phyloP scores from a whole-genome alignment of 2,797 vertebrate species.

The Odontamblyopus rebecca region DNA sequence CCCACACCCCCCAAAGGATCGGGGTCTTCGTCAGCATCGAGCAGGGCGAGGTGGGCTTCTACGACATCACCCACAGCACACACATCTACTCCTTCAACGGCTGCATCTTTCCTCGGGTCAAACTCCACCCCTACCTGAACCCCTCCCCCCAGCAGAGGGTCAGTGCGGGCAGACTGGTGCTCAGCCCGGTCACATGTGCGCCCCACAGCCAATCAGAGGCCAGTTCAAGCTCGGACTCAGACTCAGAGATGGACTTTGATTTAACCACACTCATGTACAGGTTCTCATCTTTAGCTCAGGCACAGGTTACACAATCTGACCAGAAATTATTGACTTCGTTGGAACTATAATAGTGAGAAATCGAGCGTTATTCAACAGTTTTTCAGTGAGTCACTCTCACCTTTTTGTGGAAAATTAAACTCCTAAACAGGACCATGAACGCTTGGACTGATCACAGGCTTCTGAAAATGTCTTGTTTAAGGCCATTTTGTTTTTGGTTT shows the following conservation, averaged over 20 bases:
- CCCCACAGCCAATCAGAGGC: not conserved
- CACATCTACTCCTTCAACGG: constrained; percentile 44
- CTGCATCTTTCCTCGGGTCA: constrained; percentile 34
- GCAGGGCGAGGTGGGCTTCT: constrained; percentile 42
- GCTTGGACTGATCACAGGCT: too few relatives aligned
- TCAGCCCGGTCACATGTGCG: constrained; percentile 8
- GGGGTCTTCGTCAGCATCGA: constrained; percentile 56
- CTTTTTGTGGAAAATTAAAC: too few relatives aligned
- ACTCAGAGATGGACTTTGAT: not conserved
- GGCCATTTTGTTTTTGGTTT: too few relatives aligned
- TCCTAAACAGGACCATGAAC: too few relatives aligned
- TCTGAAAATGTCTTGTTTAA: too few relatives aligned
- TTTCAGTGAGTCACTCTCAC: too few relatives aligned
- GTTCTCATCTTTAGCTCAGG: too few relatives aligned
- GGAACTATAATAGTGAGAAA: too few relatives aligned
- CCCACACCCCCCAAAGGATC: constrained; percentile 22
- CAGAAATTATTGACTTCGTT: too few relatives aligned
- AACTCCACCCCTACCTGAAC: constrained; percentile 49
- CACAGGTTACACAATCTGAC: too few relatives aligned
- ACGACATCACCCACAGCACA: constrained; percentile 31
- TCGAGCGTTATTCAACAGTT: too few relatives aligned
- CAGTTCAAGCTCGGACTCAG: constrained; percentile 65
- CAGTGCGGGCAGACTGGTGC: constrained; percentile 35
- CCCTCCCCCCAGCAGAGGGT: constrained; percentile 32
- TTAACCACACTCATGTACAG: not conserved